Conservation (phyloP, 2,113 vertebrate genomes). For the Crocuta crocuta region DNA sequence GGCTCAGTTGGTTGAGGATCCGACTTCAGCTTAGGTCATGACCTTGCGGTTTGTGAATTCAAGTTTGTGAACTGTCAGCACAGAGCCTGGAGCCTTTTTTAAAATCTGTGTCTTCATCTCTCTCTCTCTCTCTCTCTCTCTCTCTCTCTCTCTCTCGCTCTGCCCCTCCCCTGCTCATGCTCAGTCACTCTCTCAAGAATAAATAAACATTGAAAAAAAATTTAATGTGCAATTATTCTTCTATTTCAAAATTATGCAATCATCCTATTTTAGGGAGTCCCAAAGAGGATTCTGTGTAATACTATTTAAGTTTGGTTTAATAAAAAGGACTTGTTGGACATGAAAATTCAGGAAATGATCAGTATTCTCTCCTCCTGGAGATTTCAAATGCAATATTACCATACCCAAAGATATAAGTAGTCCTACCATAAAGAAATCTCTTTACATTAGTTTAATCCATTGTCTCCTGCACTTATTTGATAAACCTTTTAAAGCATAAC, state of each 20-base stretch:
- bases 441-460: background rate
- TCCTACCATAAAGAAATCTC: background rate
- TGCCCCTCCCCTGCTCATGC: no score
- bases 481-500: background rate
- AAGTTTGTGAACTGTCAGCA: no score
- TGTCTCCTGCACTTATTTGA: background rate
- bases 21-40: no score
- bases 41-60: no score
- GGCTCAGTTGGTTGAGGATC: no score
- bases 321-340: background rate
- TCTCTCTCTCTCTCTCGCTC: no score
- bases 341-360: background rate
- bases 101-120: no score
- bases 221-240: background rate
- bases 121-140: no score
- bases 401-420: background rate
- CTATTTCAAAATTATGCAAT: background rate
- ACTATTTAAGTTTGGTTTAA: background rate
- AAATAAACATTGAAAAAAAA: no score
- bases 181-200: no score
- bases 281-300: background rate
- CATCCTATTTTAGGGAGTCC: background rate
- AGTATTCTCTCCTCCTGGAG: background rate
- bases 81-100: no score
- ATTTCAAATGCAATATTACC: background rate